A percentile compares a stretch with the other conserved stretches of the same genome.
phyloP scores from a whole-genome alignment of 64 coral and sea anemone species.

The Pocillopora verrucosa region DNA sequence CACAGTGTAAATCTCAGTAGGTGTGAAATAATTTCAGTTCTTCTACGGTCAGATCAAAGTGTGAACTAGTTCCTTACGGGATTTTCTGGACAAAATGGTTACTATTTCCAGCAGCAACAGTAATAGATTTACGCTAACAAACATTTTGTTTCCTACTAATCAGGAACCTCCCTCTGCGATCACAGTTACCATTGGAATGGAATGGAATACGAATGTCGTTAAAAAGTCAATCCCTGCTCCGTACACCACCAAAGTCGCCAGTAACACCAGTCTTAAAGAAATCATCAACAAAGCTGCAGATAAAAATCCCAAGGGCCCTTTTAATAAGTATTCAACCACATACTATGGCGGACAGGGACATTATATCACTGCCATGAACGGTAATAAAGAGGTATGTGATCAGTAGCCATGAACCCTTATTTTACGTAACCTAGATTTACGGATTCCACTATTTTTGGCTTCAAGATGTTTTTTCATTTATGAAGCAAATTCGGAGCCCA shows the following conservation, averaged over 20 bases:
- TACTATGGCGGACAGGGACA: conserved; percentile 1
- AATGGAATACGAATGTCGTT: not conserved
- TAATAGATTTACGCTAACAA: not conserved
- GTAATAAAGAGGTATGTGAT: conserved; percentile 5
- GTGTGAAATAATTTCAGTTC: too few species aligned
- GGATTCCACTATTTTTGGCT: not conserved
- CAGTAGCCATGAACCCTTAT: not conserved
- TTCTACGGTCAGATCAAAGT: too few species aligned
- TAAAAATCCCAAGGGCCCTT: not conserved
- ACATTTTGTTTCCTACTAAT: too few species aligned
- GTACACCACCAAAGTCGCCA: not conserved
- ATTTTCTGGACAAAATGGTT: too few species aligned
- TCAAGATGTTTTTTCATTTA: not conserved
- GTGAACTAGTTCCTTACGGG: too few species aligned
- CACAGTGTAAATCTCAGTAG: too few species aligned
- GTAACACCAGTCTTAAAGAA: not conserved
- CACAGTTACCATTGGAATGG: conserved; percentile 3
- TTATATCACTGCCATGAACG: conserved; percentile 4
- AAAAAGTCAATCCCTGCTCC: not conserved
- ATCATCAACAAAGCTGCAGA: conserved; percentile 19
- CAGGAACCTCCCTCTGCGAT: not conserved
- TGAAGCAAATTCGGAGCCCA: too few species aligned
- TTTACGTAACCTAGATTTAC: not conserved
- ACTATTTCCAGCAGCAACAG: too few species aligned
- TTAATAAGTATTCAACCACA: not conserved